phyloP scores from a whole-genome alignment of 2,888 invertebrate genomes.

The Pegoplata infirma region DNA sequence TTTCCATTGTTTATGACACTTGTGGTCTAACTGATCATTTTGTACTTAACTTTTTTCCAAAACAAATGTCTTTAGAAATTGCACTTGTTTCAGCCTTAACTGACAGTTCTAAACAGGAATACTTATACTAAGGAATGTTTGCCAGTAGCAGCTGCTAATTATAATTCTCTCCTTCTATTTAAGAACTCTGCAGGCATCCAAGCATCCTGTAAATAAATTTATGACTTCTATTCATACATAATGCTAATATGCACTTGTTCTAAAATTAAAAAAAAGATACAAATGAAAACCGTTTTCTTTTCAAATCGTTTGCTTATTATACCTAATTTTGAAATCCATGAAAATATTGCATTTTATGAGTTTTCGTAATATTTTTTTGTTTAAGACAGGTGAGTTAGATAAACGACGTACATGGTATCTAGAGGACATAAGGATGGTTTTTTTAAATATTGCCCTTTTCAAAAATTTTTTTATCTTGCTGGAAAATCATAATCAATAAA shows the following conservation, averaged over 20 bases:
- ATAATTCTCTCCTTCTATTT: conserved; percentile 17
- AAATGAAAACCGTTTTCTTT: conserved; percentile 6
- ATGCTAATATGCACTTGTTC: conserved; percentile 27
- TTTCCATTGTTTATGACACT: conserved; percentile 39
- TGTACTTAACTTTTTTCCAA: neutral
- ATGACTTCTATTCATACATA: conserved; percentile 23
- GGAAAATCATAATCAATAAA: conserved; percentile 31
- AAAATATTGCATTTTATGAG: conserved; percentile 19
- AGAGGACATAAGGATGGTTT: neutral
- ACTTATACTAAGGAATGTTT: neutral
- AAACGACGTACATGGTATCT: too few relatives aligned
- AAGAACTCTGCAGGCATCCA: conserved; percentile 2
- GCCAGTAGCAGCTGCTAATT: conserved; percentile 60
- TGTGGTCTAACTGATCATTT: conserved; percentile 36
- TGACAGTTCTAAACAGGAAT: too few relatives aligned
- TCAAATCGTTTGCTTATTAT: too few relatives aligned
- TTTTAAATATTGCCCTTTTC: neutral
- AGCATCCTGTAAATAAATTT: conserved; percentile 52
- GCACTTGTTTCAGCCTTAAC: conserved; percentile 52
- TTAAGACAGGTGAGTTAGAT: conserved; percentile 13
- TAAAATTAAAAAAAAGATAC: neutral
- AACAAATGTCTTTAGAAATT: neutral
- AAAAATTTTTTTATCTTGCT: conserved; percentile 39
- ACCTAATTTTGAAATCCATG: too few relatives aligned
- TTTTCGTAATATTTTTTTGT: neutral